These are phyloP conservation scores for Andricus grossulariae DNA, from an alignment of 1,140 invertebrate species.

Conservation along the genomic window DNA sequence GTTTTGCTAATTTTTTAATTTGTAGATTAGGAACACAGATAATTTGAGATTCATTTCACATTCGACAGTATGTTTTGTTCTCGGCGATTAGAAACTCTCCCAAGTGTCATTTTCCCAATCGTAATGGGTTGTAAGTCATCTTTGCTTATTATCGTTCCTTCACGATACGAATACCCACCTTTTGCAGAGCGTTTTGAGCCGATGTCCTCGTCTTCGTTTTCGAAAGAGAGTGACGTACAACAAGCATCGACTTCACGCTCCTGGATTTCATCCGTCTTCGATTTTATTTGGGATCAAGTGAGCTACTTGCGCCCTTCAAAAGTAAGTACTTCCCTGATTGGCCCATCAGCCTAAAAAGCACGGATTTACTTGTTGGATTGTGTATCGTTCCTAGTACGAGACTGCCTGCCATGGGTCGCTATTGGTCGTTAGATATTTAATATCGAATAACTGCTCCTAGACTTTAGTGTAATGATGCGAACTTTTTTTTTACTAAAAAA, in stretches of 20 bases:
- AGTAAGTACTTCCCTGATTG: conserved; percentile 64
- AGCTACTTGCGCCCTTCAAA: conserved; percentile 70
- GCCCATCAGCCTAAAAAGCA: not conserved
- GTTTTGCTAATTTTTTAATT: too few relatives aligned
- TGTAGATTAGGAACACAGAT: too few relatives aligned
- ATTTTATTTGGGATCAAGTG: conserved; percentile 75
- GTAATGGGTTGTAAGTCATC: not conserved
- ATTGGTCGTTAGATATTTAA: not conserved
- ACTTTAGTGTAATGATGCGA: not conserved
- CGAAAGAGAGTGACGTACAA: conserved; percentile 70
- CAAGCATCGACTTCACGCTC: conserved; percentile 72
- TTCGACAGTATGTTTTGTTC: too few relatives aligned
- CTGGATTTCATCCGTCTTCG: conserved; percentile 73
- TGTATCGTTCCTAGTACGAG: conserved; percentile 32
- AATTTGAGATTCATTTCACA: too few relatives aligned
- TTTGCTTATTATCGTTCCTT: not conserved
- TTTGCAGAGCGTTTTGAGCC: conserved; percentile 72
- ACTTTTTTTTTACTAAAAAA: not conserved
- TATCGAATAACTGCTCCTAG: not conserved
- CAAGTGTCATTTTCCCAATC: too few relatives aligned
- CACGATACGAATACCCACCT: conserved; percentile 46
- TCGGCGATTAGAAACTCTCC: too few relatives aligned
- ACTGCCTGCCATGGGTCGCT: not conserved
- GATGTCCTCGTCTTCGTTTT: conserved; percentile 72
- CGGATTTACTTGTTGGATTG: conserved; percentile 21